Evolutionary conservation across 2,113 vertebrate species (phyloP), one percentile per base, ranked within the genome.

Genomic region (Globicephala melas): DNA sequence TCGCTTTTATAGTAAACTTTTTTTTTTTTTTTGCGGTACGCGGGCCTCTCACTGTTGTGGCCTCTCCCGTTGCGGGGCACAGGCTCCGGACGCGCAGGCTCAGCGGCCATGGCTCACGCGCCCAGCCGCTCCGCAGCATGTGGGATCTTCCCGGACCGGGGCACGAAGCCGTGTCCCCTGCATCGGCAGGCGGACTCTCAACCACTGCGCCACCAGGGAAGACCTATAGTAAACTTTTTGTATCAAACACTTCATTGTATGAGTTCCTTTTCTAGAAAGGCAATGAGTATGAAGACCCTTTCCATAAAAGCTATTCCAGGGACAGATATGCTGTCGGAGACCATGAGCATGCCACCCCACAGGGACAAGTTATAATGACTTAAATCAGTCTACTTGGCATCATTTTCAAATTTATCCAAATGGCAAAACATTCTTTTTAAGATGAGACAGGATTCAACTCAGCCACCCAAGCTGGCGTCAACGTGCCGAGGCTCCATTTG

Each of bases 361-460:
- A 25, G 47, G 62, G 47, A 82, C 33, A 17, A 55, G 21, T 28
- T 50, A 23, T 21, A 71, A 89, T 8, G 55, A 79, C 36, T 89
- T 44, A 28, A 11, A 33, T 33, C 53, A 15, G 77, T 58, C 58
- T 74, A 23, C 36, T 53, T 28, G 53, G 58, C 73, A 63, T 81
- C n/a, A 44, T 58, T 89, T 89, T 41, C 38, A 84, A 50, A 53
- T 60, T 25, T 50, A 26, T 91, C 47, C 85, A 84, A 79, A 90
- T 84, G 93, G 85, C 63, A 91, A 95, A 67, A 60, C n/a, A 28
- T 67, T 93, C 76, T 88, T 79, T 83, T 92, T 18, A 73, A 65
- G 88, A 81, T 26, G 88, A 81, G 88, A 74, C 25, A 25, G 86
- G 87, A 80, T 18, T 58, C 60, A 53, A 41, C 82, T 86, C 87